These are phyloP conservation scores for Sinocyclocheilus grahami DNA, from an alignment of 2,113 vertebrate genomes.

Conservation along the genomic window DNA sequence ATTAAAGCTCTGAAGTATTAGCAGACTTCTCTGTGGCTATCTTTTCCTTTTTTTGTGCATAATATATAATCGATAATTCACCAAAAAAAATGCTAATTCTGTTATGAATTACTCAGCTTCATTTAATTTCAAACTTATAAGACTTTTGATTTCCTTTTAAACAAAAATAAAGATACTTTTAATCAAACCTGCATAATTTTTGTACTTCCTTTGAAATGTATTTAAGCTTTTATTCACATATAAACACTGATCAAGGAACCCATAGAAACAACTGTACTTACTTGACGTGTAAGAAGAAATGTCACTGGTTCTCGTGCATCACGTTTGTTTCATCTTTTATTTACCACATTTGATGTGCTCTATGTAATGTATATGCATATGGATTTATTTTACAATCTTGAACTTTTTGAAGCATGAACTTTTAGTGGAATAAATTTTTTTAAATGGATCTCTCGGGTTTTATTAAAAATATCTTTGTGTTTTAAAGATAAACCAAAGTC, in stretches of 20 bases:
- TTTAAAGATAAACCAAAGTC: neutral
- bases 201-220: neutral
- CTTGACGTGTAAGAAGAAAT: neutral
- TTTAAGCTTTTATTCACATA: neutral
- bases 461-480: neutral
- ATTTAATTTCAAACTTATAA: neutral
- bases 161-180: neutral
- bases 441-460: neutral
- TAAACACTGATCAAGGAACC: neutral
- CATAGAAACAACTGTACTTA: neutral
- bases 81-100: neutral
- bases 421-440: neutral
- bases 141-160: neutral
- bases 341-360: neutral
- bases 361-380: neutral
- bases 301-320: neutral
- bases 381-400: neutral
- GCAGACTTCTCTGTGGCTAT: neutral
- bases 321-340: neutral
- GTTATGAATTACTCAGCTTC: neutral
- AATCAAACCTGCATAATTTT: neutral
- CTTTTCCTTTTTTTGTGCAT: neutral
- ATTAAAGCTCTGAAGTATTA: constrained; percentile 14
- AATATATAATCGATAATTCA: neutral
- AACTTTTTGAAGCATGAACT: neutral